Evolutionary conservation across 2,888 invertebrate species (phyloP), one percentile per base, ranked within the genome.

Genomic region (Liopterus haemorrhoidalis): DNA sequence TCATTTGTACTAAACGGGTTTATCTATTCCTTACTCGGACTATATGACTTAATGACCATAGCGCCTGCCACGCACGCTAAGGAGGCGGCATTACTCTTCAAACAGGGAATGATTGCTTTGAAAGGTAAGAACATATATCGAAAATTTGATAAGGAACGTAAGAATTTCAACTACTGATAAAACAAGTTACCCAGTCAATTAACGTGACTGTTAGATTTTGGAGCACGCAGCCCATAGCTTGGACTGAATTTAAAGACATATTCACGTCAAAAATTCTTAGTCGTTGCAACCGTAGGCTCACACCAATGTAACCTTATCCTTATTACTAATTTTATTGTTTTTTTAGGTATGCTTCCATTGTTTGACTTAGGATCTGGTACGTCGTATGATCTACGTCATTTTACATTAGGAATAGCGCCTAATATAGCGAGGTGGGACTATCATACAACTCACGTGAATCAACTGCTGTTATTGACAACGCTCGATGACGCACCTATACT

Each of bases 371-470:
- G 99, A 15, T 88, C 90, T 43, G 94, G 94, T 2, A 92, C 94
- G 15, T 84, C 91, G 51, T 99, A 99, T 65, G 99, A 99, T 72
- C 75, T 99, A 40, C 74, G 97, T 9, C 99, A 99, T 67, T 82
- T 94, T 61, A 90, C 90, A 1, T 69, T 93, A 22, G 86, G 88
- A 14, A 83, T 86, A 12, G 85, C 90, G 18, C 93, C 93, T 1
- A 99, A 99, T 68, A 74, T 96, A 49, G 99, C 99, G 0, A 74
- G 99, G 44, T 96, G 97, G 94, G 99, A 99, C 65, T 99, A 99
- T 67, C 99, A 99, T 70, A 90, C 94, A 0, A 95, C 96, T 0
- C 99, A 99, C 66, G 86, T 99, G 16, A 96, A 95, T 71, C 95
- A 99, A 63, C 74, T 95, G 51, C 78, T 97, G 51, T 74, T 94